Conservation (phyloP, 2,797 vertebrate genomes). For the Phoeniculus purpureus region DNA sequence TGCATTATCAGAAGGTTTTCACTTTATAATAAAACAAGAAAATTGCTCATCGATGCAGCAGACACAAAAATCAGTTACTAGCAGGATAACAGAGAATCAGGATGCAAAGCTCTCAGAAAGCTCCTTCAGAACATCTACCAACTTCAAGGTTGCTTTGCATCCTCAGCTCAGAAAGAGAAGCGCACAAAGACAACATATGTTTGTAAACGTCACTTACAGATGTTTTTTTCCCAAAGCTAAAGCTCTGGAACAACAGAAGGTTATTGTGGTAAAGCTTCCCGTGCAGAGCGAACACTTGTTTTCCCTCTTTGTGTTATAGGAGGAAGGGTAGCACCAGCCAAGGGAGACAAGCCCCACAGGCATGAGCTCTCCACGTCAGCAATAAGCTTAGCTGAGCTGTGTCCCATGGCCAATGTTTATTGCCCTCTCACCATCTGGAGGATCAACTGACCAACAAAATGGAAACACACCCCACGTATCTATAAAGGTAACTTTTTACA, state of each 20-base stretch:
- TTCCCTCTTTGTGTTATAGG: not conserved
- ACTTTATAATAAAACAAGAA: slow-evolving; percentile 41
- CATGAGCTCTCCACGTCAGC: not conserved
- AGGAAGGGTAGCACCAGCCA: not conserved
- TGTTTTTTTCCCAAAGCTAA: not conserved
- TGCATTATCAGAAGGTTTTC: slow-evolving; percentile 36
- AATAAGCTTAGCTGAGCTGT: slow-evolving; percentile 35
- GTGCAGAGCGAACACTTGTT: not conserved
- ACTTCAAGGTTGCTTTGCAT: not conserved
- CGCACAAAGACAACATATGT: not conserved
- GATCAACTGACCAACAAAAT: slow-evolving; percentile 47
- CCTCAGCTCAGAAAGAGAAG: not conserved
- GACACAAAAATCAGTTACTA: slow-evolving; percentile 23
- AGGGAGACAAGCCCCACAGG: not conserved
- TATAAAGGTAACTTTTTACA: not conserved
- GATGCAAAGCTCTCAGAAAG: not conserved
- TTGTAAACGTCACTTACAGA: not conserved
- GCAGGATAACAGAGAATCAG: not conserved
- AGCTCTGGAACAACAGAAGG: not conserved
- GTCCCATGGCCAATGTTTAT: not conserved
- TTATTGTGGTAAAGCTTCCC: not conserved
- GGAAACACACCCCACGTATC: not conserved
- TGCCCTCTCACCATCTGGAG: slow-evolving; percentile 11
- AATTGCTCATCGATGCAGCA: not conserved
- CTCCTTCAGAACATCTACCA: not conserved